phyloP scores from a whole-genome alignment of 2,888 invertebrate species.

The Heteropelma amictum region DNA sequence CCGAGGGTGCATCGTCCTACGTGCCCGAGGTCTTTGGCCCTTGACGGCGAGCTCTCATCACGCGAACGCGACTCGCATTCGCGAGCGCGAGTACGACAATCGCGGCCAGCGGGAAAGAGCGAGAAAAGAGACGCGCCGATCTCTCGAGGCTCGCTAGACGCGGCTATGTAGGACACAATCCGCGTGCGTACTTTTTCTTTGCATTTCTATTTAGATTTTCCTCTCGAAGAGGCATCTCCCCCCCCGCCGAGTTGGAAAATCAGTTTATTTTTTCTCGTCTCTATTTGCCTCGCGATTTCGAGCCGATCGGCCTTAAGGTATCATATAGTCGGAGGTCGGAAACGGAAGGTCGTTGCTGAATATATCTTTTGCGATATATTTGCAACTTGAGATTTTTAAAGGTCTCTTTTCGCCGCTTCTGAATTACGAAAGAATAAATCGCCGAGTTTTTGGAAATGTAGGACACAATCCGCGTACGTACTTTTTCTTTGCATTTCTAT shows the following conservation, averaged over 20 bases:
- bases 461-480: no score
- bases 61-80: slow-evolving; percentile 53
- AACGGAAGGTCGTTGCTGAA: no score
- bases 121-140: not conserved
- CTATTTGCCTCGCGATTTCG: not conserved
- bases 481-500: no score
- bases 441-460: no score
- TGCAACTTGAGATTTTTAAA: no score
- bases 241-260: no score
- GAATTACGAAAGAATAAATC: no score
- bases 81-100: slow-evolving; percentile 44
- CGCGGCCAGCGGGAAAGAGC: slow-evolving; percentile 9
- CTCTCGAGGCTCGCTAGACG: slow-evolving; percentile 37
- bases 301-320: no score
- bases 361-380: no score
- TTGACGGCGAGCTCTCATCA: slow-evolving; percentile 43
- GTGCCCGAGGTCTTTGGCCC: slow-evolving; percentile 67
- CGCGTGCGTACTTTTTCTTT: slow-evolving; percentile 18
- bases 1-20: slow-evolving; percentile 73
- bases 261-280: not conserved
- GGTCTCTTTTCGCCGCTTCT: no score
- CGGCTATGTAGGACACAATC: slow-evolving; percentile 44
- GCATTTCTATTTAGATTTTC: not conserved
- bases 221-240: no score
- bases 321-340: no score